Conservation (phyloP, 2,113 vertebrate genomes). For the Pteropus alecto region DNA sequence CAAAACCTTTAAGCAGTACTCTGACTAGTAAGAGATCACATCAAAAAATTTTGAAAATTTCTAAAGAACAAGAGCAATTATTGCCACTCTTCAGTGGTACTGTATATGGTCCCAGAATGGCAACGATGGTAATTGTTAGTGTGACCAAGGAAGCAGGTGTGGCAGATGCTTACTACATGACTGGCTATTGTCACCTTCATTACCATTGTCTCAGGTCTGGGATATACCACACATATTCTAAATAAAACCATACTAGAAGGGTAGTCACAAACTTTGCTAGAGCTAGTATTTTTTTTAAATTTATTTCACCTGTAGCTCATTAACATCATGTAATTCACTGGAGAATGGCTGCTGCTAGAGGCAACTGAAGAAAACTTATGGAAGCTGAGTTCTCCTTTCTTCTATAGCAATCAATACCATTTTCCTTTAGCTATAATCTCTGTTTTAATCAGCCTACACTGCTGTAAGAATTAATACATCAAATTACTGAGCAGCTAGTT, state of each 20-base stretch:
- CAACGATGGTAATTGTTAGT: neutral
- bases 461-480: slow-evolving; percentile 47
- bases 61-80: neutral
- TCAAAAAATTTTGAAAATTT: neutral
- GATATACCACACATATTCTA: neutral
- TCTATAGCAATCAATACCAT: neutral
- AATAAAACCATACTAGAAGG: neutral
- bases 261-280: neutral
- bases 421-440: slow-evolving; percentile 41
- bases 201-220: neutral
- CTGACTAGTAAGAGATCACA: neutral
- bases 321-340: neutral
- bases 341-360: neutral
- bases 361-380: neutral
- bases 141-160: neutral
- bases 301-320: slow-evolving; percentile 20
- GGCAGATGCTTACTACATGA: neutral
- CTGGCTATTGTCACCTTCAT: neutral
- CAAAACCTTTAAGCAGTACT: neutral
- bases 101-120: neutral
- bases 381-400: neutral
- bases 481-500: slow-evolving; percentile 25
- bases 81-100: neutral
- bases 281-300: neutral
- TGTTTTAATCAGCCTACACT: slow-evolving; percentile 44